Conservation (phyloP, 2,888 invertebrate species). For the Ecliptopera silaceata region DNA sequence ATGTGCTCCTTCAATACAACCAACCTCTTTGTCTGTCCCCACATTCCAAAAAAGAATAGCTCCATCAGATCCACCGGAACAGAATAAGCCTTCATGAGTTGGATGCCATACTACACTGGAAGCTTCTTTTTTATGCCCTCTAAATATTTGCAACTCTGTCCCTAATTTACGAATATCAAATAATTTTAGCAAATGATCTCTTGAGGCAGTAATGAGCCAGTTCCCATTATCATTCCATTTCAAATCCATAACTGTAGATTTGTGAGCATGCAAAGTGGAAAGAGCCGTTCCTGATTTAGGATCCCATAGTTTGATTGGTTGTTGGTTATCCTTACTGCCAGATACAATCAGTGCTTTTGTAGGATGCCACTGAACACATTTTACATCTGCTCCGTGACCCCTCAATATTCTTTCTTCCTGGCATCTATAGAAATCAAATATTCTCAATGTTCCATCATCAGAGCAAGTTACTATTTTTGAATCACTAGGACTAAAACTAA, state of each 20-base stretch:
- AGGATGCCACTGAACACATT: constrained; percentile 99
- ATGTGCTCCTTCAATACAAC: constrained; percentile 98
- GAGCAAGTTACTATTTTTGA: constrained; percentile 99
- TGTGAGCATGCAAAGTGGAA: constrained; percentile 99
- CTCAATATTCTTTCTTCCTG: constrained; percentile 97
- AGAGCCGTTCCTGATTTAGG: constrained; percentile 97
- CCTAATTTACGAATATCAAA: constrained; percentile 98
- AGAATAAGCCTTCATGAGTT: constrained; percentile 97
- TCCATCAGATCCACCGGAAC: constrained; percentile 99
- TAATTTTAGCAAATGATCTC: constrained; percentile 98
- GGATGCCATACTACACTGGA: constrained; percentile 99
- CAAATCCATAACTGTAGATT: constrained; percentile 99
- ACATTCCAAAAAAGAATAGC: constrained; percentile 99
- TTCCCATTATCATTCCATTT: constrained; percentile 99
- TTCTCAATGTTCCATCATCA: constrained; percentile 98
- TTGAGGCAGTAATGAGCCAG: constrained; percentile 98
- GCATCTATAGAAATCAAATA: constrained; percentile 99
- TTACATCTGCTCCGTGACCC: constrained; percentile 99
- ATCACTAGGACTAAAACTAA: constrained; percentile 99
- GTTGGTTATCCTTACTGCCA: constrained; percentile 99
- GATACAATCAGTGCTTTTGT: constrained; percentile 98
- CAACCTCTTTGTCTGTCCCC: constrained; percentile 98
- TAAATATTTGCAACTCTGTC: constrained; percentile 97
- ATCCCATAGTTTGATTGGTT: constrained; percentile 99
- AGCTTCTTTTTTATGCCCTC: constrained; percentile 99